Percentiles rank a stretch among this genome's conserved stretches.
These are phyloP conservation scores for Pachyseris speciosa DNA, from an alignment of 64 coral and sea anemone species.

Conservation along the genomic window DNA sequence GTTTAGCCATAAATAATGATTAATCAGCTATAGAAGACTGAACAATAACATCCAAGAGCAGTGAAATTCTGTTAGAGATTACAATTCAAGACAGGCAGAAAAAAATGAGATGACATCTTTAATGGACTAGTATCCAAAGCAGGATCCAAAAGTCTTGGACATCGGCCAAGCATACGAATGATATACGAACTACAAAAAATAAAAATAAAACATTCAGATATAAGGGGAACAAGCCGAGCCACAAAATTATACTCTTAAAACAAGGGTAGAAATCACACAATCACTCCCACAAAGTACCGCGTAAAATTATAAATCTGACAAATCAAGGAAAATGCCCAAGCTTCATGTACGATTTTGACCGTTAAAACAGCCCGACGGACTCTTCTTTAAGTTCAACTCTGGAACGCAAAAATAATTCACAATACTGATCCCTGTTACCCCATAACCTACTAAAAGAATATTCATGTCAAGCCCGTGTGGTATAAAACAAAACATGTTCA, in stretches of 20 bases:
- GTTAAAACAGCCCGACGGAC: background rate
- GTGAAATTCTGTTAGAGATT: background rate
- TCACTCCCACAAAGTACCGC: too few relatives aligned
- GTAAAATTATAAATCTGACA: background rate
- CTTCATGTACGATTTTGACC: conserved; percentile 23
- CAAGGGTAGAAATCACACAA: too few relatives aligned
- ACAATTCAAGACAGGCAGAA: background rate
- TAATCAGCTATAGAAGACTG: background rate
- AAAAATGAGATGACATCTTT: background rate
- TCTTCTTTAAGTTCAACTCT: conserved; percentile 11
- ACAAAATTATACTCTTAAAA: too few relatives aligned
- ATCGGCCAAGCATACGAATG: background rate
- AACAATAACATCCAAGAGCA: background rate
- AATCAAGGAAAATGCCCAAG: conserved; percentile 9
- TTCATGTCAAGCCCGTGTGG: too few relatives aligned
- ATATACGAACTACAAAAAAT: background rate
- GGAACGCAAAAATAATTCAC: conserved; percentile 11
- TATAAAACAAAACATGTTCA: too few relatives aligned
- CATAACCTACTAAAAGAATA: background rate
- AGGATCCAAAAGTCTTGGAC: background rate
- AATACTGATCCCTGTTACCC: conserved; percentile 11
- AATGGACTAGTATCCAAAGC: background rate
- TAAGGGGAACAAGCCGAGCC: too few relatives aligned
- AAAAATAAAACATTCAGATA: too few relatives aligned
- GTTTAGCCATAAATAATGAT: background rate